Evolutionary conservation across 1,140 invertebrate genomes (phyloP).

Genomic region (Drosophila erecta): DNA sequence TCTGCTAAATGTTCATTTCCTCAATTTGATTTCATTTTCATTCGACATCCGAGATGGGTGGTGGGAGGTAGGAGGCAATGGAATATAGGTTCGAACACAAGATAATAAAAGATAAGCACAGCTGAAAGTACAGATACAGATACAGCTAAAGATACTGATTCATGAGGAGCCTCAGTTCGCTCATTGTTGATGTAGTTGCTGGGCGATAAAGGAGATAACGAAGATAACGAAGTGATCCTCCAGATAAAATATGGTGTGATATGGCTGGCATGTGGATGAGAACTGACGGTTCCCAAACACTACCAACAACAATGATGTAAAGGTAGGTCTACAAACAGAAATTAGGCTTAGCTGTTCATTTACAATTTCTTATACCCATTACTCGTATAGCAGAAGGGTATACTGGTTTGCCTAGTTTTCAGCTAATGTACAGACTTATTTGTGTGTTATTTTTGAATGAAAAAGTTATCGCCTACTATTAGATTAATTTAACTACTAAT

Average conservation of each 20-base stretch:
- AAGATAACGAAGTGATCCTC: constrained; percentile 19
- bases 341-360: neutral
- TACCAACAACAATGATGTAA: neutral
- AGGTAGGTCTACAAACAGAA: neutral
- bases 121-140: constrained; percentile 19
- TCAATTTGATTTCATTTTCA: constrained; percentile 72
- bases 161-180: neutral
- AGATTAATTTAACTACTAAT: too few species aligned
- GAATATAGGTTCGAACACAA: constrained; percentile 13
- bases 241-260: constrained; percentile 38
- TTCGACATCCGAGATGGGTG: constrained; percentile 24
- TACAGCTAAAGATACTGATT: constrained; percentile 20
- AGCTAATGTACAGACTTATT: too few species aligned
- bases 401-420: too few species aligned
- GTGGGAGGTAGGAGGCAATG: constrained; percentile 4
- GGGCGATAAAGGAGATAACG: constrained; percentile 15
- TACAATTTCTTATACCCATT: too few species aligned
- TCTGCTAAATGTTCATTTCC: constrained; percentile 77
- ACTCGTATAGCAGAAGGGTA: too few species aligned
- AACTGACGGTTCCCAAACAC: neutral
- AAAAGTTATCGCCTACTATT: too few species aligned
- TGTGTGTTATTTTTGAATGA: too few species aligned
- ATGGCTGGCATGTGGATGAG: constrained; percentile 11
- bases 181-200: constrained; percentile 12
- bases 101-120: constrained; percentile 30